phyloP scores from a whole-genome alignment of 1,140 invertebrate species.

The Aricia agestis region DNA sequence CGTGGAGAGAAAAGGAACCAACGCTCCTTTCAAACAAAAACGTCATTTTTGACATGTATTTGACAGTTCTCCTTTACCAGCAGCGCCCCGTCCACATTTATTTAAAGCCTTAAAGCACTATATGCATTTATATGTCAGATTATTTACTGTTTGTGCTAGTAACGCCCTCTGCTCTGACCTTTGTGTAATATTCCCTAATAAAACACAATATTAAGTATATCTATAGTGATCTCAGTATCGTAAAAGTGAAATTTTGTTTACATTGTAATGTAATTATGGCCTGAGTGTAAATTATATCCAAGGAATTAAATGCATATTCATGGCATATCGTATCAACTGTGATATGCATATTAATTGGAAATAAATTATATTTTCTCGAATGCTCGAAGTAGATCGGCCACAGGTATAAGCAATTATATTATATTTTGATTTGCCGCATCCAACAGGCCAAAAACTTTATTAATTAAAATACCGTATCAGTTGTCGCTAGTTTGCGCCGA shows the following conservation, averaged over 20 bases:
- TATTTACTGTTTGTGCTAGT: too few relatives aligned
- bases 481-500: too few relatives aligned
- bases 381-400: background rate
- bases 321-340: background rate
- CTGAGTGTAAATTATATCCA: background rate
- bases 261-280: background rate
- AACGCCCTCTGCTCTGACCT: too few relatives aligned
- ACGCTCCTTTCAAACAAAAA: too few relatives aligned
- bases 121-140: too few relatives aligned
- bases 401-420: background rate
- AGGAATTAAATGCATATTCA: background rate
- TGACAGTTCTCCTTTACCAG: too few relatives aligned
- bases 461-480: too few relatives aligned
- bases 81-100: too few relatives aligned
- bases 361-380: background rate
- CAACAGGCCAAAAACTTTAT: background rate
- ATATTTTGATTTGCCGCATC: background rate
- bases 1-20: too few relatives aligned
- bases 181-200: slow-evolving; percentile 8
- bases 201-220: background rate
- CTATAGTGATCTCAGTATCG: background rate
- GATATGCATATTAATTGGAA: background rate
- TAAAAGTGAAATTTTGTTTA: slow-evolving; percentile 1
- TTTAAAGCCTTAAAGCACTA: too few relatives aligned
- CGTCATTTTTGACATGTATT: too few relatives aligned